Evolutionary conservation across 2,888 invertebrate genomes (phyloP).

Genomic region (Tribolium freemani): DNA sequence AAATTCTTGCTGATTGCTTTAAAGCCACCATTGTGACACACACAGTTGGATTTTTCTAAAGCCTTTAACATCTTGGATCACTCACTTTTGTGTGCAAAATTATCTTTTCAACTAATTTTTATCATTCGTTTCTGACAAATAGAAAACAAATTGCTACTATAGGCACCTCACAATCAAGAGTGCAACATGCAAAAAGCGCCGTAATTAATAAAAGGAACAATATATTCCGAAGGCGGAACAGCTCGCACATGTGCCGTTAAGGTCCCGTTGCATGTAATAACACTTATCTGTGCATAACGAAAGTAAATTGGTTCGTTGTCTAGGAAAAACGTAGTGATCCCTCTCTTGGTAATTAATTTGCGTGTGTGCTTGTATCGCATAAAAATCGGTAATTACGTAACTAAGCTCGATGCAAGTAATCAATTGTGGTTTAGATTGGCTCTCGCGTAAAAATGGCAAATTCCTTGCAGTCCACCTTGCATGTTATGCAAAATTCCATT

Average conservation of each 20-base stretch:
- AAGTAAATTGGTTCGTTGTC: slow-evolving; percentile 21
- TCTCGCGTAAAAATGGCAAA: slow-evolving; percentile 30
- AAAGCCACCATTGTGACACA: too few species aligned
- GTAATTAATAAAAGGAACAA: slow-evolving; percentile 4
- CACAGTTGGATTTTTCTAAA: too few species aligned
- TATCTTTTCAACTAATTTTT: too few species aligned
- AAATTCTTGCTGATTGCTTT: too few species aligned
- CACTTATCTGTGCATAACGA: slow-evolving; percentile 27
- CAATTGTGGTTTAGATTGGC: slow-evolving; percentile 40
- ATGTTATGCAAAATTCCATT: slow-evolving; percentile 45
- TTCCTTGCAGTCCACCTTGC: slow-evolving; percentile 38
- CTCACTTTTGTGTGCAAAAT: too few species aligned
- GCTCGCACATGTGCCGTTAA: slow-evolving; percentile 27
- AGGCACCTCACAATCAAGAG: too few species aligned
- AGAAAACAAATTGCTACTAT: too few species aligned
- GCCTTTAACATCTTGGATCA: too few species aligned
- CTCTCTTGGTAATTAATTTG: slow-evolving; percentile 26
- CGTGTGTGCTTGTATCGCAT: slow-evolving; percentile 15
- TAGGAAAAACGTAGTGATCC: slow-evolving; percentile 13
- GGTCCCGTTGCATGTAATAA: slow-evolving; percentile 4
- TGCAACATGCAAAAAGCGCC: not conserved
- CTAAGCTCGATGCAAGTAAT: slow-evolving; percentile 30
- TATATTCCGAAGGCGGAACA: slow-evolving; percentile 18
- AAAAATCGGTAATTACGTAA: slow-evolving; percentile 40
- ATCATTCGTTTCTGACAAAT: too few species aligned